Evolutionary conservation across 2,888 invertebrate species (phyloP).

Genomic region (Ischnus inquisitorius): DNA sequence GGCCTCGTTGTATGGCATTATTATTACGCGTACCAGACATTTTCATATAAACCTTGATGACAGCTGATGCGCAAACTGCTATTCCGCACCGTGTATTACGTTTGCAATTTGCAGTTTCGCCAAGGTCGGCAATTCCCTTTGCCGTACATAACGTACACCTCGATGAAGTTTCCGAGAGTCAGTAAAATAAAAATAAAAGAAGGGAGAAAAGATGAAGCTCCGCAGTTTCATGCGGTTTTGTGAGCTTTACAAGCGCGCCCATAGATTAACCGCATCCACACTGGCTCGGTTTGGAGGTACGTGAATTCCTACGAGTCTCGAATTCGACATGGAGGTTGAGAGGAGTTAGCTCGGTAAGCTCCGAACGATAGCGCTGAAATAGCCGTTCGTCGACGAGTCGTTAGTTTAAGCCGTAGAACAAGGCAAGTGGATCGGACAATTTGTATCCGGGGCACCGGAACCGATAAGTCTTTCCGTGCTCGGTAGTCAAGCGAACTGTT

Average conservation of each 20-base stretch:
- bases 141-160: neutral
- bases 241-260: neutral
- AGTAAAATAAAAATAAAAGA: neutral
- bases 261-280: constrained; percentile 18
- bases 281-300: constrained; percentile 2
- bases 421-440: constrained; percentile 58
- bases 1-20: constrained; percentile 48
- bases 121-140: neutral
- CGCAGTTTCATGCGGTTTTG: neutral
- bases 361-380: constrained; percentile 49
- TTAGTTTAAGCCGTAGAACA: constrained; percentile 48
- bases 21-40: constrained; percentile 30
- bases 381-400: constrained; percentile 44
- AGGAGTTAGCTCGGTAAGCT: constrained; percentile 16
- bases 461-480: constrained; percentile 48
- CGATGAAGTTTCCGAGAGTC: neutral
- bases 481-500: constrained; percentile 41
- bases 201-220: neutral
- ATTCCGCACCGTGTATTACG: neutral
- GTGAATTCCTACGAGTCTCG: neutral
- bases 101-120: constrained; percentile 12
- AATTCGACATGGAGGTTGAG: neutral
- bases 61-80: constrained; percentile 36
- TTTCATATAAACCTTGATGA: constrained; percentile 16
- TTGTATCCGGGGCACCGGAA: constrained; percentile 57